Conservation (phyloP, 2,888 invertebrate species). For the Malthinus flaveolus region DNA sequence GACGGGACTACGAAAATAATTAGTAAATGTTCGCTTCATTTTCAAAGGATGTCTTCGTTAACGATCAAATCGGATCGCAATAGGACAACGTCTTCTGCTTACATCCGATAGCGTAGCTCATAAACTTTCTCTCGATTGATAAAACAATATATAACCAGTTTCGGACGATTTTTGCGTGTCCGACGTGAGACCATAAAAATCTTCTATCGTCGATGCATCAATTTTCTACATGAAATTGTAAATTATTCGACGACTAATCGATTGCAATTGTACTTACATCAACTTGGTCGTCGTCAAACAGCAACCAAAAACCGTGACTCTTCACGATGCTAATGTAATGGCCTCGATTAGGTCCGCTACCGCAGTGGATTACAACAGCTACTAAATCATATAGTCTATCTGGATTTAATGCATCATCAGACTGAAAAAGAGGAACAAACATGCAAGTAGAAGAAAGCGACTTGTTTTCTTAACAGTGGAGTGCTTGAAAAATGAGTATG, state of each 20-base stretch:
- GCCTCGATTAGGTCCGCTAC: slow-evolving; percentile 97
- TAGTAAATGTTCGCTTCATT: slow-evolving; percentile 11
- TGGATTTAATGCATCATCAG: slow-evolving; percentile 97
- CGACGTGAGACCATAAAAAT: slow-evolving; percentile 98
- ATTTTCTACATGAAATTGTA: slow-evolving; percentile 81
- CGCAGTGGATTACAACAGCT: slow-evolving; percentile 99
- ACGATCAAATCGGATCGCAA: slow-evolving; percentile 17
- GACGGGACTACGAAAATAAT: slow-evolving; percentile 20
- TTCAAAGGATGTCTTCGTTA: slow-evolving; percentile 4
- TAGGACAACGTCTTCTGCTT: slow-evolving; percentile 7
- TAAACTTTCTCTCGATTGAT: slow-evolving; percentile 74
- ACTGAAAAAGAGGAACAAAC: slow-evolving; percentile 62
- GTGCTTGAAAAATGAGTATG: too few species aligned
- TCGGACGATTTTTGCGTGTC: slow-evolving; percentile 99
- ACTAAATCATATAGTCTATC: slow-evolving; percentile 98
- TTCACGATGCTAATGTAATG: slow-evolving; percentile 99
- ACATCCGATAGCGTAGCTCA: slow-evolving; percentile 35
- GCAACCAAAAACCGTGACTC: slow-evolving; percentile 98
- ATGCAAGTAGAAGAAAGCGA: too few species aligned
- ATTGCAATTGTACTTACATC: slow-evolving; percentile 73
- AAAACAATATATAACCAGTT: slow-evolving; percentile 99
- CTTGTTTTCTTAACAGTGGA: too few species aligned
- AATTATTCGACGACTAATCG: slow-evolving; percentile 3
- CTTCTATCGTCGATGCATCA: slow-evolving; percentile 98
- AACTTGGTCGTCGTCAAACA: slow-evolving; percentile 99